phyloP scores from a whole-genome alignment of 2,113 vertebrate genomes.

The Bufo bufo region DNA sequence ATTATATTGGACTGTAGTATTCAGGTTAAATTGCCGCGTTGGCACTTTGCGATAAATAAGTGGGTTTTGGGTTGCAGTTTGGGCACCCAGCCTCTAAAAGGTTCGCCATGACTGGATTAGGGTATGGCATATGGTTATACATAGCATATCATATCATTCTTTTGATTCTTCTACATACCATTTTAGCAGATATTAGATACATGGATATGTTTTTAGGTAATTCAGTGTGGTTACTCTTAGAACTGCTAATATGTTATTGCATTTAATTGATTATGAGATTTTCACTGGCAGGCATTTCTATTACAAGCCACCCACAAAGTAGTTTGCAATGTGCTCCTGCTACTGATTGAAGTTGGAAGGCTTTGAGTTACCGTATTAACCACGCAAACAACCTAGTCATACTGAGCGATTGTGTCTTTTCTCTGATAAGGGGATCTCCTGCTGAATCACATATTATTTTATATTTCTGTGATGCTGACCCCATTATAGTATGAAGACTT shows the following conservation, averaged over 20 bases:
- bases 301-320: not conserved
- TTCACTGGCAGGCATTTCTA: not conserved
- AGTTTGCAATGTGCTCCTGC: not conserved
- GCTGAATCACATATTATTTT: slow-evolving; percentile 1
- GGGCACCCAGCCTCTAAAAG: no score
- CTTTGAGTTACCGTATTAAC: slow-evolving; percentile 2
- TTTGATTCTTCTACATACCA: no score
- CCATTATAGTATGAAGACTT: not conserved
- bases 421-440: not conserved
- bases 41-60: no score
- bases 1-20: no score
- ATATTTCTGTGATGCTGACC: not conserved
- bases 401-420: not conserved
- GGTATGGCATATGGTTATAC: no score
- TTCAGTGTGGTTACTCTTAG: not conserved
- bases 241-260: not conserved
- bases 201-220: not conserved
- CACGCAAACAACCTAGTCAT: slow-evolving; percentile 1
- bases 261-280: not conserved
- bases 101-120: no score
- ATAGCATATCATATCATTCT: no score
- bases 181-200: no score
- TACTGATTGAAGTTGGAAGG: not conserved
- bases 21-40: no score
- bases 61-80: no score